Percentiles rank a stretch among this genome's conserved stretches.
Evolutionary conservation across 1,140 invertebrate genomes (phyloP).

Genomic region (Apis cerana): DNA sequence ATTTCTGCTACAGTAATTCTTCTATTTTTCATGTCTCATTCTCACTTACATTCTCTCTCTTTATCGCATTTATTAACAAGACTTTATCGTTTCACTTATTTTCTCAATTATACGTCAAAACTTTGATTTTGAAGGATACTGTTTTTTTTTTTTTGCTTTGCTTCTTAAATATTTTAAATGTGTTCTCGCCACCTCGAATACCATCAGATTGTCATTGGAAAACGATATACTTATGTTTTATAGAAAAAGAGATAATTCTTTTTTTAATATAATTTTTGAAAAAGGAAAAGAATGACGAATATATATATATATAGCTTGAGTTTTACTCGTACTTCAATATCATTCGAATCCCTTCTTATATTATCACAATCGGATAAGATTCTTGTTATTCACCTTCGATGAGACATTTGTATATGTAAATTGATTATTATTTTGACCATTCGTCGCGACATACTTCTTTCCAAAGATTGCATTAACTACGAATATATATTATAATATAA

Average conservation of each 20-base stretch:
- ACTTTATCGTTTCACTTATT: neutral
- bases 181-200: conserved; percentile 1
- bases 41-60: conserved; percentile 1
- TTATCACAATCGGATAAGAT: conserved; percentile 11
- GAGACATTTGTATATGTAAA: conserved; percentile 5
- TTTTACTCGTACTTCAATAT: neutral
- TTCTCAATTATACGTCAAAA: neutral
- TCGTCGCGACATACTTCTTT: neutral
- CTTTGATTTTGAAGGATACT: conserved; percentile 15
- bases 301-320: neutral
- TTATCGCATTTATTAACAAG: conserved; percentile 14
- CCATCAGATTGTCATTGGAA: conserved; percentile 31
- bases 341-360: neutral
- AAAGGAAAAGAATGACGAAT: neutral
- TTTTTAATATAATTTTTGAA: neutral
- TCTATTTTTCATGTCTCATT: conserved; percentile 1
- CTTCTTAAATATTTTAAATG: neutral
- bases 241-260: neutral
- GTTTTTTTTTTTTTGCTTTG: neutral
- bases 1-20: neutral
- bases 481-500: conserved; percentile 40
- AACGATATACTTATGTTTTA: neutral
- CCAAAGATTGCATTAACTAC: neutral
- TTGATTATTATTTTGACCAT: neutral
- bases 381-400: conserved; percentile 1